A percentile compares a stretch with the other conserved stretches of the same genome.
phyloP scores from a whole-genome alignment of 53 echinoderm and acorn worm species.

The Patiria pectinifera region DNA sequence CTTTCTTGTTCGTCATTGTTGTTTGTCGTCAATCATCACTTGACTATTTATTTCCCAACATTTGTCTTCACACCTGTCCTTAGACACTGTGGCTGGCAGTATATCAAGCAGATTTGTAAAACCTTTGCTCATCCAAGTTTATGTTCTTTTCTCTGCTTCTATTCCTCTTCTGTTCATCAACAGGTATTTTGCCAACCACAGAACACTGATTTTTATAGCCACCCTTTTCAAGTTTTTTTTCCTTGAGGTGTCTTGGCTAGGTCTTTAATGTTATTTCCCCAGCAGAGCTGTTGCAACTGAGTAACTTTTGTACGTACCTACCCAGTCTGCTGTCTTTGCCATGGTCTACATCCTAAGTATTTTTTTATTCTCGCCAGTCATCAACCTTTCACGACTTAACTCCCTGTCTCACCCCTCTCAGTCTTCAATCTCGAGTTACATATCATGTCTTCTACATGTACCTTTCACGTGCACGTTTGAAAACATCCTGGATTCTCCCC shows the following conservation, averaged over 20 bases:
- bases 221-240: too few species aligned
- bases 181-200: neutral
- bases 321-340: neutral
- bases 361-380: neutral
- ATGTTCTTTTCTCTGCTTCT: neutral
- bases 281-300: too few species aligned
- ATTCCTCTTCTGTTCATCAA: neutral
- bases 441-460: neutral
- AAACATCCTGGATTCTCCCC: neutral
- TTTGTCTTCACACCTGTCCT: neutral
- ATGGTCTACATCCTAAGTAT: neutral
- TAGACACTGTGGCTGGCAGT: too few species aligned
- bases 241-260: too few species aligned
- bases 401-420: neutral
- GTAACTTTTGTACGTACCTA: neutral
- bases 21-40: neutral
- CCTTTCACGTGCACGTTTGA: neutral
- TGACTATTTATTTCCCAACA: neutral
- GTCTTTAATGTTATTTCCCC: too few species aligned
- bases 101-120: too few species aligned
- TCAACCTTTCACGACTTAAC: neutral
- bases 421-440: neutral
- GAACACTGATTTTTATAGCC: too few species aligned
- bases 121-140: neutral
- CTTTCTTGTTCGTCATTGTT: neutral